Conservation (phyloP, 2,888 invertebrate genomes). For the Rapana venosa region DNA sequence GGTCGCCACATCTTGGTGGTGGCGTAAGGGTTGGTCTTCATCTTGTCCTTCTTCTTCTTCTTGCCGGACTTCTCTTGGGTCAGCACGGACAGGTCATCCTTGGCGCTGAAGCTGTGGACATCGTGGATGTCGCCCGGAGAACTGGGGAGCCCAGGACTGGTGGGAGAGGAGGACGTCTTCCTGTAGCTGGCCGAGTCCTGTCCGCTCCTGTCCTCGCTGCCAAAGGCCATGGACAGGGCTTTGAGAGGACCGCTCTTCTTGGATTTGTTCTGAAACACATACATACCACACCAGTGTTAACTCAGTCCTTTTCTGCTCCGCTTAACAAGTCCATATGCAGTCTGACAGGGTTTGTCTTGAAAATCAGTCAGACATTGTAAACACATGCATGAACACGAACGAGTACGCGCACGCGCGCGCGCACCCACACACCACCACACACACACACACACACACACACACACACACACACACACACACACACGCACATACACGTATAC, state of each 20-base stretch:
- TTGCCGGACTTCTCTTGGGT: neutral
- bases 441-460: neutral
- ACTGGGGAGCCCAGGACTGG: neutral
- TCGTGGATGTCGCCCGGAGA: slow-evolving; percentile 24
- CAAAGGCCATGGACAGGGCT: slow-evolving; percentile 65
- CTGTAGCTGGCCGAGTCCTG: neutral
- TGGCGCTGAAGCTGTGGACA: slow-evolving; percentile 40
- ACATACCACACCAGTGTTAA: neutral
- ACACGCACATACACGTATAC: neutral
- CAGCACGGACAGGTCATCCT: slow-evolving; percentile 60
- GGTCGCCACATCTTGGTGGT: slow-evolving; percentile 72
- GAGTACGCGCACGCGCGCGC: neutral
- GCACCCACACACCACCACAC: neutral
- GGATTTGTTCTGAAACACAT: slow-evolving; percentile 55
- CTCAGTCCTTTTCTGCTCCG: neutral
- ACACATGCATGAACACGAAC: neutral
- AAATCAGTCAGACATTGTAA: too few relatives aligned
- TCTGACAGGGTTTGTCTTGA: neutral
- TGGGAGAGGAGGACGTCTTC: neutral
- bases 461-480: neutral
- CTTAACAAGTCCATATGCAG: neutral
- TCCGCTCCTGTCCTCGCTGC: slow-evolving; percentile 40
- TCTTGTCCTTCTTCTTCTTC: slow-evolving; percentile 48
- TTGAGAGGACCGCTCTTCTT: slow-evolving; percentile 70
- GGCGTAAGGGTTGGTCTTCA: slow-evolving; percentile 66